These are phyloP conservation scores for Babyrousa celebensis DNA, from an alignment of 2,797 vertebrate species.

Conservation along the genomic window DNA sequence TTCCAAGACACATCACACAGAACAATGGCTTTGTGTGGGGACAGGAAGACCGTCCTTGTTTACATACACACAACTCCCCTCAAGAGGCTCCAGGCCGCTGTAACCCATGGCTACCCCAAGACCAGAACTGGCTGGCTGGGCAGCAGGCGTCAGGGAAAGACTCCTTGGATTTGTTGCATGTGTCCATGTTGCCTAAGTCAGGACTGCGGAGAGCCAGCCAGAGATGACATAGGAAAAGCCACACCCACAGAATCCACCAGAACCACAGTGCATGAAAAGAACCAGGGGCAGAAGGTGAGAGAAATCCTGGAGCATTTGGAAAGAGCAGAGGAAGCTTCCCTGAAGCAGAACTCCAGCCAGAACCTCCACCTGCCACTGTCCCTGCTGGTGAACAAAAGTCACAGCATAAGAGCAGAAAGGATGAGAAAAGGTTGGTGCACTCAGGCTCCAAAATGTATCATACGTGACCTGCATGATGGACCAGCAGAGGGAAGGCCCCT, in stretches of 20 bases:
- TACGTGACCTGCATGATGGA: accelerated
- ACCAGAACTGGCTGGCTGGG: neutral
- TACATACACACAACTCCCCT: neutral
- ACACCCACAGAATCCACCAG: neutral
- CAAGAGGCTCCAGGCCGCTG: neutral
- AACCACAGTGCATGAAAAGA: neutral
- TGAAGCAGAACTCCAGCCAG: neutral
- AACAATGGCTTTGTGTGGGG: neutral
- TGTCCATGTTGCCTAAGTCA: accelerated
- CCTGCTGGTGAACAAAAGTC: neutral
- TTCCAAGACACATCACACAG: neutral
- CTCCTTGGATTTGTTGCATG: accelerated
- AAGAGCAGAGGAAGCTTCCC: neutral
- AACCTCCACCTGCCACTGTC: neutral
- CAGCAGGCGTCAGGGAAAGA: too few relatives aligned
- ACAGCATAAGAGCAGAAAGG: neutral
- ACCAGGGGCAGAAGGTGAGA: neutral
- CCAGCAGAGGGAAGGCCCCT: neutral
- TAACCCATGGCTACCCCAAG: neutral
- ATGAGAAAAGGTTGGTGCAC: neutral
- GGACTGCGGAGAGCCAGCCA: neutral
- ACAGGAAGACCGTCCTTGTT: neutral
- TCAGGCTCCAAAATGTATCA: neutral
- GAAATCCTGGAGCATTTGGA: accelerated
- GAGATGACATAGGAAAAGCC: neutral